Evolutionary conservation across 2,113 vertebrate genomes (phyloP).

Genomic region (Tretioscincus oriximinensis): DNA sequence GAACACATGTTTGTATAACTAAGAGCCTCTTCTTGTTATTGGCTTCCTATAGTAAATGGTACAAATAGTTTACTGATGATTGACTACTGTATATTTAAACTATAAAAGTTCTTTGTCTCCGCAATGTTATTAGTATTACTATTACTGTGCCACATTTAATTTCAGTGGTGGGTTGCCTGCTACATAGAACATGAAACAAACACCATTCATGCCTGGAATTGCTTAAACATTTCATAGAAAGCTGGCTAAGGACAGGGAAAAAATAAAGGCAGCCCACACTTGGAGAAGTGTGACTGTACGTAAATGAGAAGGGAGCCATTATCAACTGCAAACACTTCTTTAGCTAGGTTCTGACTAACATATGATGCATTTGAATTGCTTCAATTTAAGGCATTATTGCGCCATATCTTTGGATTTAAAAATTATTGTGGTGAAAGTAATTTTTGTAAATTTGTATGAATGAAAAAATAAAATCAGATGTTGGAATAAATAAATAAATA

Average conservation of each 20-base stretch:
- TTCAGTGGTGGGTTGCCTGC: background rate
- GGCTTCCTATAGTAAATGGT: conserved; percentile 72
- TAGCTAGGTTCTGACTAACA: too few relatives aligned
- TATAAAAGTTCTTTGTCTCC: conserved; percentile 17
- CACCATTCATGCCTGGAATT: background rate
- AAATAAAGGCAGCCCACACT: background rate
- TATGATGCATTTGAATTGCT: too few relatives aligned
- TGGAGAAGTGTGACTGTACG: background rate
- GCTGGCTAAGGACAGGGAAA: background rate
- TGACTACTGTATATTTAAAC: conserved; percentile 31
- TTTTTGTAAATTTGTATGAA: too few relatives aligned
- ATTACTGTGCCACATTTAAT: background rate
- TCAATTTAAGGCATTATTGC: too few relatives aligned
- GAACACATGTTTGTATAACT: conserved; percentile 69
- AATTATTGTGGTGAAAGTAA: too few relatives aligned
- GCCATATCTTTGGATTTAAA: too few relatives aligned
- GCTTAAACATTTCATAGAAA: background rate
- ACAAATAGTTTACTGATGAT: conserved; percentile 70
- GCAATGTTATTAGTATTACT: background rate
- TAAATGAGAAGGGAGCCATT: background rate
- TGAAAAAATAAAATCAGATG: too few relatives aligned
- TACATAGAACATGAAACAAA: background rate
- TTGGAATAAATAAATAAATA: too few relatives aligned
- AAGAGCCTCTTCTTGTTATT: conserved; percentile 67
- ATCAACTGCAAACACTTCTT: too few relatives aligned